These are phyloP conservation scores for Spheniscus humboldti DNA, from an alignment of 2,797 vertebrate genomes.

Conservation along the genomic window DNA sequence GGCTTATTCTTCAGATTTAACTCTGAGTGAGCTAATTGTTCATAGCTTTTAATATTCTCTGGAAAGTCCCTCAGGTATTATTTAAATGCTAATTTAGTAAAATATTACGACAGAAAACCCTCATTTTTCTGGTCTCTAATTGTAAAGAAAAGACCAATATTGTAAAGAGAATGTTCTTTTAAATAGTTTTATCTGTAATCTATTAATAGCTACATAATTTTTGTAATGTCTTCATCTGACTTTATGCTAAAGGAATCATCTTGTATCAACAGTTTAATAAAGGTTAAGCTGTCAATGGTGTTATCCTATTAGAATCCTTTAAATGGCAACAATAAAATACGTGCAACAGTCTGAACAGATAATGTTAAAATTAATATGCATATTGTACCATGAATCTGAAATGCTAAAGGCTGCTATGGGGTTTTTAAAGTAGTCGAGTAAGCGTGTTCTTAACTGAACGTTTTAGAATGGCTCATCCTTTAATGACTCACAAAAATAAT, in stretches of 20 bases:
- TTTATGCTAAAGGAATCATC: background rate
- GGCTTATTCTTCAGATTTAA: background rate
- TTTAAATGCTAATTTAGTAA: conserved; percentile 1
- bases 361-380: background rate
- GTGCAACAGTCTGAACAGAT: background rate
- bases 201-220: background rate
- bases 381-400: background rate
- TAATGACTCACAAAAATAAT: background rate
- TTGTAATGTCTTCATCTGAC: background rate
- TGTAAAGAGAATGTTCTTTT: background rate
- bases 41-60: background rate
- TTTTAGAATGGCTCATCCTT: background rate
- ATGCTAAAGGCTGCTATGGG: background rate
- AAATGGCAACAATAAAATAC: background rate
- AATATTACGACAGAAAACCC: background rate
- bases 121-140: background rate
- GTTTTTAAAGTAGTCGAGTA: background rate
- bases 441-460: background rate
- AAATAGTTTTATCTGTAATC: background rate
- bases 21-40: background rate
- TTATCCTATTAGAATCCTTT: background rate
- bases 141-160: background rate
- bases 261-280: conserved; percentile 20
- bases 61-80: background rate
- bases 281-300: background rate